Conservation (phyloP, 1,140 invertebrate species). For the Drosophila auraria region DNA sequence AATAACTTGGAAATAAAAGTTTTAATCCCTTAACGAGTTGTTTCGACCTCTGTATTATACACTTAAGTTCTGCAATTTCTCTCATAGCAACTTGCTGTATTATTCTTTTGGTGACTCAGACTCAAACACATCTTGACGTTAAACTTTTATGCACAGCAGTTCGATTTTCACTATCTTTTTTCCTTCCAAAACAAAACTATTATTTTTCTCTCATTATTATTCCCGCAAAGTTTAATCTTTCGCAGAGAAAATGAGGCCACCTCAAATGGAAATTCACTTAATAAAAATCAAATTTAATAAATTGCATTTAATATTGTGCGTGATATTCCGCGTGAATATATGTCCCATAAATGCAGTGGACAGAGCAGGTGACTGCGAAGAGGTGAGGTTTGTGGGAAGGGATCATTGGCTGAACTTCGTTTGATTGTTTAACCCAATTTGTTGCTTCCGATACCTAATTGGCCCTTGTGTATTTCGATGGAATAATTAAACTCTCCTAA, state of each 20-base stretch:
- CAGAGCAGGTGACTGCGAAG: not conserved
- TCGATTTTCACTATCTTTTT: not conserved
- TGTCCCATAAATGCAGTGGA: constrained; percentile 21
- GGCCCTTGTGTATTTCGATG: constrained; percentile 61
- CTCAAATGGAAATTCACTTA: constrained; percentile 63
- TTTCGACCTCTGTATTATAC: not conserved
- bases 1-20: not conserved
- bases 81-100: not conserved
- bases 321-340: constrained; percentile 50
- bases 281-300: constrained; percentile 73
- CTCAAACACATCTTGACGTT: not conserved
- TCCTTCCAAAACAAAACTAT: not conserved
- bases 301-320: constrained; percentile 64
- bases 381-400: constrained; percentile 18
- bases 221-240: constrained; percentile 48
- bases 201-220: not conserved
- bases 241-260: constrained; percentile 21
- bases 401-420: constrained; percentile 51
- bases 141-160: not conserved
- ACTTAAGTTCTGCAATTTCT: not conserved
- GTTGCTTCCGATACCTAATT: constrained; percentile 62
- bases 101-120: not conserved
- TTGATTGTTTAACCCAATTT: constrained; percentile 73
- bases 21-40: not conserved
- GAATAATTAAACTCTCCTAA: constrained; percentile 69